Evolutionary conservation across 2,888 invertebrate genomes (phyloP).

Genomic region (Agonopterix heracliana): DNA sequence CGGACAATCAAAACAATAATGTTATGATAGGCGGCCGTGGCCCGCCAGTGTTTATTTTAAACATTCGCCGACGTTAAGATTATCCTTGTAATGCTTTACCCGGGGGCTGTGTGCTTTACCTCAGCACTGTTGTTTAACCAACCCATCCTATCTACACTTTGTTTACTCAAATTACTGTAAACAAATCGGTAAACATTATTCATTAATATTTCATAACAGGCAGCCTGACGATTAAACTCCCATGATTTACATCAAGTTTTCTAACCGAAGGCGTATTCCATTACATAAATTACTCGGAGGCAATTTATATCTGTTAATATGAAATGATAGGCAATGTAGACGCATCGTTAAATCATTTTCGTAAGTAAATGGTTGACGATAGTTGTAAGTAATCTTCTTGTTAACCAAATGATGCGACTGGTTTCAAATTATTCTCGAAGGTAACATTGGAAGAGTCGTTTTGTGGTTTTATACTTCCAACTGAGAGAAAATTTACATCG

Average conservation of each 20-base stretch:
- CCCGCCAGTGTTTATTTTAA: constrained; percentile 60
- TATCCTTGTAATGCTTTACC: constrained; percentile 50
- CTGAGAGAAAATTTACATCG: constrained; percentile 30
- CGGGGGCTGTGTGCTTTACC: constrained; percentile 36
- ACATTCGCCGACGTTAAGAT: constrained; percentile 51
- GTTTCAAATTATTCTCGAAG: constrained; percentile 35
- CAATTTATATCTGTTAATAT: constrained; percentile 29
- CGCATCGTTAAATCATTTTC: constrained; percentile 33
- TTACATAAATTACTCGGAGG: constrained; percentile 28
- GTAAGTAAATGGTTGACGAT: constrained; percentile 30
- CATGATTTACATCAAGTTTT: constrained; percentile 7
- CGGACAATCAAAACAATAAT: constrained; percentile 62
- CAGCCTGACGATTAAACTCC: constrained; percentile 12
- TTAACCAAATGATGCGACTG: constrained; percentile 39
- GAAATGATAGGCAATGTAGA: constrained; percentile 26
- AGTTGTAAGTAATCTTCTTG: constrained; percentile 39
- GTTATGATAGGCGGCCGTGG: constrained; percentile 62
- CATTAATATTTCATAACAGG: constrained; percentile 10
- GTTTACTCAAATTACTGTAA: constrained; percentile 26
- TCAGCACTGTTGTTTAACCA: constrained; percentile 36
- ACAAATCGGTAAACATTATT: constrained; percentile 22
- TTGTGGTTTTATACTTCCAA: constrained; percentile 35
- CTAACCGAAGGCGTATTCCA: constrained; percentile 8
- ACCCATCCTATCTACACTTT: constrained; percentile 21
- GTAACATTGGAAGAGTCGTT: constrained; percentile 9